Percentiles rank a stretch among this genome's conserved stretches.
These are phyloP conservation scores for Sinocyclocheilus anshuiensis DNA, from an alignment of 2,113 vertebrate genomes.

Conservation along the genomic window DNA sequence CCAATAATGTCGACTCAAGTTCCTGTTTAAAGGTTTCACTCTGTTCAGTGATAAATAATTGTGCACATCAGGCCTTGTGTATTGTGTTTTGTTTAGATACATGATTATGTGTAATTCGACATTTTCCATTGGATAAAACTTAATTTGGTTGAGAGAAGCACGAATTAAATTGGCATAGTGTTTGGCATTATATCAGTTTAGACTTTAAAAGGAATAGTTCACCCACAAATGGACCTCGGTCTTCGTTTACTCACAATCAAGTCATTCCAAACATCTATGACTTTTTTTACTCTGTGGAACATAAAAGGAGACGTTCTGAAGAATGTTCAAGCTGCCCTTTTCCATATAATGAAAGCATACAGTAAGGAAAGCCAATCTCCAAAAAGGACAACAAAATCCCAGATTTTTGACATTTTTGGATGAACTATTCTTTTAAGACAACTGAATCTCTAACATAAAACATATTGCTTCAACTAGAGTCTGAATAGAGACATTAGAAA, in stretches of 20 bases:
- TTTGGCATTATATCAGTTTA: slow-evolving; percentile 1
- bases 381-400: background rate
- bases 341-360: background rate
- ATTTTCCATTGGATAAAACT: slow-evolving; percentile 18
- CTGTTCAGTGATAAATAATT: slow-evolving; percentile 41
- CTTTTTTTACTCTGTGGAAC: background rate
- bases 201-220: background rate
- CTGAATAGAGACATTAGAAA: background rate
- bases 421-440: background rate
- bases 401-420: background rate
- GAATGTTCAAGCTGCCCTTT: background rate
- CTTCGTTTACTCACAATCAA: background rate
- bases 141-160: slow-evolving; percentile 39
- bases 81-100: slow-evolving; percentile 38
- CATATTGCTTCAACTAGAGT: background rate
- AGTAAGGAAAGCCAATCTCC: background rate
- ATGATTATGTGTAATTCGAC: slow-evolving; percentile 48
- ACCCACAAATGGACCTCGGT: background rate
- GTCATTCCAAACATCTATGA: background rate
- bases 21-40: slow-evolving; percentile 40
- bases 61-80: slow-evolving; percentile 40
- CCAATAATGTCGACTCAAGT: slow-evolving; percentile 30
- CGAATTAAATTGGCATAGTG: slow-evolving; percentile 24
- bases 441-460: background rate
- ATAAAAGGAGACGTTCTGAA: background rate